A percentile compares a stretch with the other conserved stretches of the same genome.
phyloP scores from a whole-genome alignment of 2,888 invertebrate species.

The Patella depressa region DNA sequence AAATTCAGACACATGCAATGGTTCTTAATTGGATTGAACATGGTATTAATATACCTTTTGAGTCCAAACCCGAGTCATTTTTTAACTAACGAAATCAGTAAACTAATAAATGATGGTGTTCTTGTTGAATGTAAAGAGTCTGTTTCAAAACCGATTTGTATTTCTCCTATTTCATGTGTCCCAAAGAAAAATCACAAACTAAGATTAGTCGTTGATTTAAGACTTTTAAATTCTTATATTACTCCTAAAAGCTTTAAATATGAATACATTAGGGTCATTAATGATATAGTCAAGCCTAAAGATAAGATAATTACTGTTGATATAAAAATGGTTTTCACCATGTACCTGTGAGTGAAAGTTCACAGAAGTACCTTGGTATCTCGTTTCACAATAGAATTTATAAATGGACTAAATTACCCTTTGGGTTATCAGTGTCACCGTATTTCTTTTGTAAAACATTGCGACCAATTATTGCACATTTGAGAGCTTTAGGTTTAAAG shows the following conservation, averaged over 20 bases:
- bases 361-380: neutral
- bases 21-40: constrained; percentile 6
- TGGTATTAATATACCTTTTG: constrained; percentile 20
- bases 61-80: constrained; percentile 13
- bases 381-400: neutral
- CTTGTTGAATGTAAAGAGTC: constrained; percentile 17
- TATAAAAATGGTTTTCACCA: constrained; percentile 28
- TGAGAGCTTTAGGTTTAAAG: neutral
- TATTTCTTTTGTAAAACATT: constrained; percentile 10
- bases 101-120: constrained; percentile 19
- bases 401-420: neutral
- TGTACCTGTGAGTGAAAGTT: constrained; percentile 4
- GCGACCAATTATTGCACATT: neutral
- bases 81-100: constrained; percentile 9
- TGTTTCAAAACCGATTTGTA: constrained; percentile 16
- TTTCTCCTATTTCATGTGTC: constrained; percentile 25
- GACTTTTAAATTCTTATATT: constrained; percentile 16
- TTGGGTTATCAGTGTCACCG: neutral
- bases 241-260: constrained; percentile 19
- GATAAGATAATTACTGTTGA: constrained; percentile 24
- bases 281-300: constrained; percentile 15
- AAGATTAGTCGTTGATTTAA: constrained; percentile 24
- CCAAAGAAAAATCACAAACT: constrained; percentile 16
- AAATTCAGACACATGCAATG: no score
- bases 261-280: constrained; percentile 26